Percentiles rank a stretch among this genome's conserved stretches.
These are phyloP conservation scores for Epistrophe grossulariae DNA, from an alignment of 2,888 invertebrate genomes.

Conservation along the genomic window DNA sequence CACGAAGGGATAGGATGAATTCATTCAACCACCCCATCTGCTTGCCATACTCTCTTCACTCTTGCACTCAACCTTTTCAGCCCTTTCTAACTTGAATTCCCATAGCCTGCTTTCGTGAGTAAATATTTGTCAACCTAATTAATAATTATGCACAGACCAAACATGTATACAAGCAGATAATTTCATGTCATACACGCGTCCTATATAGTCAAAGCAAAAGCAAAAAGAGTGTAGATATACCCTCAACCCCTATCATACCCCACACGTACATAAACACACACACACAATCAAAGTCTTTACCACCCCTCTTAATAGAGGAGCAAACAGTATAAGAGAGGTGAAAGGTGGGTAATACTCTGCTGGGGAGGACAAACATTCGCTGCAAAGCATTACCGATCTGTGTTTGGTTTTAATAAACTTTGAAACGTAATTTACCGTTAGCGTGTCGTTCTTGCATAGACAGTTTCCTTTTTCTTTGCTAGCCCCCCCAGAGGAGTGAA, in stretches of 20 bases:
- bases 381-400: slow-evolving; percentile 71
- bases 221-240: not conserved
- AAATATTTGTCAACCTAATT: slow-evolving; percentile 81
- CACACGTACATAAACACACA: not conserved
- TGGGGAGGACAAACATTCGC: slow-evolving; percentile 55
- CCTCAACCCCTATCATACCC: slow-evolving; percentile 2
- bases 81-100: slow-evolving; percentile 48
- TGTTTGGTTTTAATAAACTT: slow-evolving; percentile 75
- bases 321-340: slow-evolving; percentile 6
- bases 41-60: not conserved
- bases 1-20: slow-evolving; percentile 53
- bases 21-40: slow-evolving; percentile 35
- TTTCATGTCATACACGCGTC: slow-evolving; percentile 74
- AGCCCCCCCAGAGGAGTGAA: slow-evolving; percentile 16
- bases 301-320: slow-evolving; percentile 24
- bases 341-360: slow-evolving; percentile 1
- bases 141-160: slow-evolving; percentile 80
- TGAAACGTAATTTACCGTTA: slow-evolving; percentile 66
- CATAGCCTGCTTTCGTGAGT: slow-evolving; percentile 76
- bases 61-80: slow-evolving; percentile 31
- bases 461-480: slow-evolving; percentile 15
- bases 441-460: slow-evolving; percentile 36
- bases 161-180: slow-evolving; percentile 77
- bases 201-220: slow-evolving; percentile 66
- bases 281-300: slow-evolving; percentile 12